Percentiles rank a stretch among this genome's conserved stretches.
phyloP scores from a whole-genome alignment of 2,113 vertebrate species.

The Eubucco bourcierii region DNA sequence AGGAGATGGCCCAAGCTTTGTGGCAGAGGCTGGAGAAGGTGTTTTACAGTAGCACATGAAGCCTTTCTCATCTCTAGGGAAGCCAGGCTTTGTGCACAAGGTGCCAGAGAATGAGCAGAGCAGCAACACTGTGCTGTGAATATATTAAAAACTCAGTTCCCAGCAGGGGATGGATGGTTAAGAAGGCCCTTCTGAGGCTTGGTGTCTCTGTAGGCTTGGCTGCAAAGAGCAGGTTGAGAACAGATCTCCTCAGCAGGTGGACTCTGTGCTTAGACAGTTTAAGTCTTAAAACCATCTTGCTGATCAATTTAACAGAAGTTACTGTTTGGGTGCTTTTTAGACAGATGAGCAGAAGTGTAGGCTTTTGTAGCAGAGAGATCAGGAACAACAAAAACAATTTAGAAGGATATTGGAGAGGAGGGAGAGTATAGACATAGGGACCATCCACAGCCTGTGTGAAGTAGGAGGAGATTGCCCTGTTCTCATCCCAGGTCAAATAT shows the following conservation, averaged over 20 bases:
- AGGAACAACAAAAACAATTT: background rate
- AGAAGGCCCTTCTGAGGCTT: background rate
- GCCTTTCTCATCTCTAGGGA: background rate
- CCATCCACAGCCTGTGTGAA: background rate
- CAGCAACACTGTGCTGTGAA: background rate
- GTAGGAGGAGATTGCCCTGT: background rate
- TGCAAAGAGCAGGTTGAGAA: background rate
- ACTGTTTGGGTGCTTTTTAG: background rate
- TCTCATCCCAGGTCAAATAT: background rate
- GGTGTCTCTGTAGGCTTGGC: background rate
- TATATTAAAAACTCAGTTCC: background rate
- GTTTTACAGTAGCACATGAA: background rate
- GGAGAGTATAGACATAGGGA: background rate
- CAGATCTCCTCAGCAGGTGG: background rate
- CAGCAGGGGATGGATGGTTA: background rate
- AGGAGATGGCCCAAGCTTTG: background rate
- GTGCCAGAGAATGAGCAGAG: background rate
- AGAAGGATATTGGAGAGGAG: background rate
- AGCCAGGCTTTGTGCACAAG: background rate
- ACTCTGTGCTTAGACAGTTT: background rate
- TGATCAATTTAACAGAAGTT: conserved; percentile 4
- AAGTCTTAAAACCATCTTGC: background rate
- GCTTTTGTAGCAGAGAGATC: conserved; percentile 4
- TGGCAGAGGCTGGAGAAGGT: background rate
- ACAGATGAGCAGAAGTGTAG: background rate